Evolutionary conservation across 2,888 invertebrate species (phyloP).

Genomic region (Tiliacea aurago): DNA sequence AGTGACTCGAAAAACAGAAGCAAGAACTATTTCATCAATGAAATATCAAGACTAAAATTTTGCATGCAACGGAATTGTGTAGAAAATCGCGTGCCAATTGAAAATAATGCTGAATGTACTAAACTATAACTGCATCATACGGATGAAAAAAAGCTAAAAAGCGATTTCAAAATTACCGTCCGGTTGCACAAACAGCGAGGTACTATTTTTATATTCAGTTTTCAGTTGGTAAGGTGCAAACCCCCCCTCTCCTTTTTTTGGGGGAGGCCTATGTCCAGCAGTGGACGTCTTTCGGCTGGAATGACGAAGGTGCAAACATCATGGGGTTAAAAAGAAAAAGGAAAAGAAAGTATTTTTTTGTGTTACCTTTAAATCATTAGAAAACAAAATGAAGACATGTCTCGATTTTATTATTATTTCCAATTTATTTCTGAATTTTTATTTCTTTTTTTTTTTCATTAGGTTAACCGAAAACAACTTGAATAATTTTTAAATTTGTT

Average conservation of each 20-base stretch:
- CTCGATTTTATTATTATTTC: background rate
- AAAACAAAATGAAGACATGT: background rate
- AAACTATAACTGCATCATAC: constrained; percentile 24
- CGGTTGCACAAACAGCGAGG: constrained; percentile 18
- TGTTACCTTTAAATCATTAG: background rate
- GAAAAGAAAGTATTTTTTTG: too few relatives aligned
- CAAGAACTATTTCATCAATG: constrained; percentile 33
- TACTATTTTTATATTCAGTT: constrained; percentile 12
- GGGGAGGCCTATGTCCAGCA: too few relatives aligned
- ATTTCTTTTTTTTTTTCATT: too few relatives aligned
- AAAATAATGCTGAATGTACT: constrained; percentile 43
- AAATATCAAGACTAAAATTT: constrained; percentile 37
- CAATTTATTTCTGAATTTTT: background rate
- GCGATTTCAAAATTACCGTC: constrained; percentile 27
- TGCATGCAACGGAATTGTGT: constrained; percentile 45
- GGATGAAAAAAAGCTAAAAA: constrained; percentile 7
- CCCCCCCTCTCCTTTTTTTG: too few relatives aligned
- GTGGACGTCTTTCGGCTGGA: too few relatives aligned
- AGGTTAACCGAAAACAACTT: background rate
- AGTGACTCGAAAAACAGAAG: constrained; percentile 4
- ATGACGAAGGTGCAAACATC: too few relatives aligned
- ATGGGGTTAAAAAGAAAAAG: too few relatives aligned
- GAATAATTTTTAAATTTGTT: background rate
- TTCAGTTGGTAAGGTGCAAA: background rate
- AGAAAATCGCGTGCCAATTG: constrained; percentile 57